A percentile compares a stretch with the other conserved stretches of the same genome.
Conservation (phyloP, 1,140 invertebrate species). For the Orius laevigatus region DNA sequence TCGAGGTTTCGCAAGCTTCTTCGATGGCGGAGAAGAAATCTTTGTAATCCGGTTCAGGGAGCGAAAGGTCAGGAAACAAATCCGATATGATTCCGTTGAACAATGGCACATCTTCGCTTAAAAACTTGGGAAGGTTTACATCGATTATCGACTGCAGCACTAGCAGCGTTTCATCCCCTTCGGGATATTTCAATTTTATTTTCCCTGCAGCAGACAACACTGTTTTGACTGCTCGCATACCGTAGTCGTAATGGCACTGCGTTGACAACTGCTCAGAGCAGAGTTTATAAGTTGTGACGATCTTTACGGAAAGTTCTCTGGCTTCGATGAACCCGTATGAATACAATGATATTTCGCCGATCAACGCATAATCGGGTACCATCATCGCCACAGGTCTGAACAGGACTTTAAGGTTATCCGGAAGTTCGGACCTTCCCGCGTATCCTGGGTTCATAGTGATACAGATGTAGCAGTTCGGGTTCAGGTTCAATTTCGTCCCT, state of each 20-base stretch:
- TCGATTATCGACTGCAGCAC: slow-evolving; percentile 73
- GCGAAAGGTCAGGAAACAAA: slow-evolving; percentile 63
- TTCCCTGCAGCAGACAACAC: slow-evolving; percentile 74
- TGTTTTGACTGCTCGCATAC: slow-evolving; percentile 69
- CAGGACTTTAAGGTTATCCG: slow-evolving; percentile 64
- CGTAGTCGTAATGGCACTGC: slow-evolving; percentile 81
- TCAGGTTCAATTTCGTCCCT: slow-evolving; percentile 62
- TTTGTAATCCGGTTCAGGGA: slow-evolving; percentile 59
- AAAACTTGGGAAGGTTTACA: slow-evolving; percentile 86
- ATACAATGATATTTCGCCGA: slow-evolving; percentile 79
- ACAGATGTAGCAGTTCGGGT: slow-evolving; percentile 70
- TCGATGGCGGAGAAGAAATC: slow-evolving; percentile 39
- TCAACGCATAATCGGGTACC: slow-evolving; percentile 85
- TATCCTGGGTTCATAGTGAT: slow-evolving; percentile 93
- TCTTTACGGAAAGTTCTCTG: slow-evolving; percentile 64
- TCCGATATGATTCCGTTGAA: slow-evolving; percentile 86
- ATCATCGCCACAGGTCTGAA: slow-evolving; percentile 91
- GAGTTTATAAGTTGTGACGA: slow-evolving; percentile 73
- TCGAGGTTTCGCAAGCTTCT: slow-evolving; percentile 35
- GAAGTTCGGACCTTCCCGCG: slow-evolving; percentile 67
- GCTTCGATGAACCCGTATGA: slow-evolving; percentile 76
- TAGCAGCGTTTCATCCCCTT: slow-evolving; percentile 61
- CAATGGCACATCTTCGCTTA: slow-evolving; percentile 71
- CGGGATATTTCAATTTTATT: slow-evolving; percentile 65
- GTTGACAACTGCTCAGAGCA: slow-evolving; percentile 81